Base-by-base conservation (phyloP, 2,797 vertebrate genomes). In the Chelmon rostratus region DNA sequence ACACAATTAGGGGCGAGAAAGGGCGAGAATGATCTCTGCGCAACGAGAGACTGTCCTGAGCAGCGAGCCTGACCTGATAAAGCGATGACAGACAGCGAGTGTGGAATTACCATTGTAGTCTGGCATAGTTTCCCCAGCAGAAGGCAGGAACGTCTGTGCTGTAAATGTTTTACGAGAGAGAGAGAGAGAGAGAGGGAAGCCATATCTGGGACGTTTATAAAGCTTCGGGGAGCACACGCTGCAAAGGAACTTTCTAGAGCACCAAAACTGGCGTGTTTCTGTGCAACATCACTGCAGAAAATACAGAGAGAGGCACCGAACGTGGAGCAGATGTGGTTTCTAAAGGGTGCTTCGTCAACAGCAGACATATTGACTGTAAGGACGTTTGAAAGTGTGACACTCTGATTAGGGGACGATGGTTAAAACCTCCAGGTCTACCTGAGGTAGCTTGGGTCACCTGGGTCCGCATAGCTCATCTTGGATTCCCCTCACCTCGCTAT, bases 161-260 rank as follows among this genome's bases (percentile, higher is more conserved):
- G 85, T 94, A 87, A 95, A 94, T 94, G 90, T 94, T 95, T 95
- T 84, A 94, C 74, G 38, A 90, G 83, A 64, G 62, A 78, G 68
- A 75, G 68, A 78, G 38, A 90, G 83, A 64, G 62, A 78, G 68
- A 75, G 68, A 78, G 71, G 49, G 66, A 74, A 85, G 65, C 59
- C 79, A 67, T 82, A 92, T 92, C 89, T 91, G 87, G 92, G 91
- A 91, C 89, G 87, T 79, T 71, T 42, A 57, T 16, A 52, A 81
- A 84, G 82, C 91, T 86, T 84, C 78, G 70, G 87, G 83, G 86
- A 89, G 57, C 52, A 64, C 42, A 69, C 49, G 49, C 72, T 28
- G 73, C 66, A 68, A 25, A 71, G 66, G 46, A 64, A 72, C 69
- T 73, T 82, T 88, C 76, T 87, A 72, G 79, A 86, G 52, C 82